Evolutionary conservation across 2,797 vertebrate genomes (phyloP), one percentile per base, ranked within the genome.

Genomic region (Gobionotothen gibberifrons): DNA sequence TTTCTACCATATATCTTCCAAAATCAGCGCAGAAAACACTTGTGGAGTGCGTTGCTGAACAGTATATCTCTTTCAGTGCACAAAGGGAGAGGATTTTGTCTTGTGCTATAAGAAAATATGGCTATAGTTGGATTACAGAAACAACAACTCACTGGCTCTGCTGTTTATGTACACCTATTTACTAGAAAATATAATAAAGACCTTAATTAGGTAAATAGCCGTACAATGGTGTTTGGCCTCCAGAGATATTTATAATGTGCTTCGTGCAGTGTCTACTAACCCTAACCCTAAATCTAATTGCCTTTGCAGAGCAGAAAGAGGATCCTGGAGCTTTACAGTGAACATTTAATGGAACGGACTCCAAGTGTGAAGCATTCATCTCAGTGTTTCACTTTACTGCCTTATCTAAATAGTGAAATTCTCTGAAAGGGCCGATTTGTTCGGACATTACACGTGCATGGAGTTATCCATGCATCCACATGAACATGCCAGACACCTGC

Each of bases 401-500:
- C 53, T 68, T n/a, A 64, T 66, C 61, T 42, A 47, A 76, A 80
- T n/a, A 52, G 82, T 53, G 54, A 80, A 84, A 82, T 16, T 66
- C 55, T 66, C 49, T 61, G 51, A 74, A 82, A 76, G 72, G 79
- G 66, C 44, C 29, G 29, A 80, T 84, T 84, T 84, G 81, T 80
- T 79, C 79, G 53, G 44, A 80, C 64, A 55, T 55, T 56, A 52
- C 86, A 88, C 69, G 53, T 81, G 82, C 76, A 48, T 60, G 21
- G 58, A 72, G 62, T 72, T 70, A 70, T 64, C 69, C 77, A 73
- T 82, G 68, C 68, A 62, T 76, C 69, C 76, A 84, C 79, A 76
- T 64, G 78, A 77, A 84, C 84, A 83, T 79, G 79, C 60, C 74
- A 74, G 82, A 88, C 92, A 92, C 92, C 92, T 93, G 92, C 87